Conservation (phyloP, 2,113 vertebrate species). For the Osmerus eperlanus region DNA sequence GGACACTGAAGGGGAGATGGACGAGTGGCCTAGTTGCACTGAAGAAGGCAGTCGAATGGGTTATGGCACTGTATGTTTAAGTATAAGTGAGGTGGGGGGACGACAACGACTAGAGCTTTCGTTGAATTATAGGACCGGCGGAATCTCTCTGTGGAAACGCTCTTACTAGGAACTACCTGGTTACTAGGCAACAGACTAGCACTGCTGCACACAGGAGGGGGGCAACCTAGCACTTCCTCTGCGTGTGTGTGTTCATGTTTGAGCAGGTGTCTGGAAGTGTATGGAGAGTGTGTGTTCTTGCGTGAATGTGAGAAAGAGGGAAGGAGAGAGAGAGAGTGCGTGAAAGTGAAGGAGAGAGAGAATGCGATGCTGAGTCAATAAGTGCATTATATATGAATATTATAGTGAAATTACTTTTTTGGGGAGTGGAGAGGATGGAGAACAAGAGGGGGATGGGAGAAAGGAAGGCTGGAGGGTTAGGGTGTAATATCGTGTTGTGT, state of each 20-base stretch:
- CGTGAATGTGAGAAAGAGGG: not conserved
- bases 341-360: not conserved
- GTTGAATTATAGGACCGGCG: conserved; percentile 49
- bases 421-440: conserved; percentile 4
- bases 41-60: too few relatives aligned
- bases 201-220: conserved; percentile 45
- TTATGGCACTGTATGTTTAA: conserved; percentile 9
- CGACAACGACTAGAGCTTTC: conserved; percentile 1
- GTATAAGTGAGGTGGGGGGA: conserved; percentile 5
- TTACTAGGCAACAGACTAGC: conserved; percentile 68
- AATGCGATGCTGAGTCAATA: conserved; percentile 61
- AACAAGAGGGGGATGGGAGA: not conserved
- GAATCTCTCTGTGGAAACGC: conserved; percentile 43
- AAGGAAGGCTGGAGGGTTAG: not conserved
- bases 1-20: too few relatives aligned
- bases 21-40: too few relatives aligned
- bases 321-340: too few relatives aligned
- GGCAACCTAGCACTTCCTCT: not conserved
- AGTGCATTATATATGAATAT: conserved; percentile 50
- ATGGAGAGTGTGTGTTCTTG: conserved; percentile 25
- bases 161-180: conserved; percentile 65
- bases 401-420: not conserved
- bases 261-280: too few relatives aligned
- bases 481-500: too few relatives aligned
- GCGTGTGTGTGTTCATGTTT: conserved; percentile 2